A percentile compares a stretch with the other conserved stretches of the same genome.
Evolutionary conservation across 2,797 vertebrate genomes (phyloP).

Genomic region (Acrossocheilus fasciatus): DNA sequence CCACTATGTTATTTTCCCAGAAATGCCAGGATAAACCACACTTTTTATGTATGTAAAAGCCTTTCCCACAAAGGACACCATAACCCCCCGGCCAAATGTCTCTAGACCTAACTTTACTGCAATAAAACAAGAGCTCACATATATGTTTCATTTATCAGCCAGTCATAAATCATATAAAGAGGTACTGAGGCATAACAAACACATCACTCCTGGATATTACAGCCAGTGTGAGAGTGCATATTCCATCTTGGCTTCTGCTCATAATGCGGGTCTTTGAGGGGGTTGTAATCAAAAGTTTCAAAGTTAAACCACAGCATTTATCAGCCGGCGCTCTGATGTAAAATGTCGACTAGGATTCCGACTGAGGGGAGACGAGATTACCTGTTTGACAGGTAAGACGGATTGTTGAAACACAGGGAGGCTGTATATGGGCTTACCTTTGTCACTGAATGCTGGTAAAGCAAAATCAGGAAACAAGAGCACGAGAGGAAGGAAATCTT

Average conservation of each 20-base stretch:
- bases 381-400: conserved; percentile 74
- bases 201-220: conserved; percentile 40
- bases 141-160: conserved; percentile 43
- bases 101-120: conserved; percentile 10
- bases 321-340: conserved; percentile 66
- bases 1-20: background rate
- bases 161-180: conserved; percentile 40
- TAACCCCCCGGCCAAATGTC: conserved; percentile 31
- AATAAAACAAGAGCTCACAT: conserved; percentile 37
- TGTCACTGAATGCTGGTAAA: conserved; percentile 40
- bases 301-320: conserved; percentile 63
- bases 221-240: conserved; percentile 6
- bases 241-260: conserved; percentile 19
- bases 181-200: conserved; percentile 36
- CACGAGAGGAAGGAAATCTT: background rate
- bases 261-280: conserved; percentile 29
- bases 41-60: conserved; percentile 27
- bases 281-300: conserved; percentile 63
- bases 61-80: conserved; percentile 3
- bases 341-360: conserved; percentile 63
- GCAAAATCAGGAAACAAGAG: background rate
- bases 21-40: background rate
- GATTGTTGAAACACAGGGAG: conserved; percentile 66
- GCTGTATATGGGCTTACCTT: conserved; percentile 64
- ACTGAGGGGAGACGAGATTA: conserved; percentile 66